Evolutionary conservation across 2,888 invertebrate species (phyloP).

Genomic region (Omphaloscelis lunosa): DNA sequence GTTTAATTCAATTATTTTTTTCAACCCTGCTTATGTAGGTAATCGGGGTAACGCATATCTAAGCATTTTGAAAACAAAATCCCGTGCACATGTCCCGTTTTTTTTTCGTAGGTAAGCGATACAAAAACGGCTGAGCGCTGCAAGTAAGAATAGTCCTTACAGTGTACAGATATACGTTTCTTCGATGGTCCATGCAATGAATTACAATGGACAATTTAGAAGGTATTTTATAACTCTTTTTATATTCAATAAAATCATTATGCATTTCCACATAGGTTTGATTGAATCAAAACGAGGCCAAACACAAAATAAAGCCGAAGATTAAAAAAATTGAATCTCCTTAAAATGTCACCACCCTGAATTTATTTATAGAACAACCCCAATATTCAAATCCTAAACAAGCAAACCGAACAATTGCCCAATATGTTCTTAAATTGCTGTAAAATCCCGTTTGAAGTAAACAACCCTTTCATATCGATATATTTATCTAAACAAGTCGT

Average conservation of each 20-base stretch:
- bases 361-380: constrained; percentile 27
- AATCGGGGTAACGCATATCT: too few species aligned
- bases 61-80: too few species aligned
- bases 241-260: not conserved
- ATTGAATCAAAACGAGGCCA: not conserved
- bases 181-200: too few species aligned
- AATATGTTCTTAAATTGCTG: constrained; percentile 40
- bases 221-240: not conserved
- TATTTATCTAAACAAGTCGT: constrained; percentile 66
- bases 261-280: not conserved
- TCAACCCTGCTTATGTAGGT: too few species aligned
- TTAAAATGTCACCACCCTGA: constrained; percentile 3
- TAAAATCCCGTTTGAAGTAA: constrained; percentile 53
- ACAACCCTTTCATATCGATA: constrained; percentile 66
- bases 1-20: too few species aligned
- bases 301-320: not conserved
- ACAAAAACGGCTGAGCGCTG: too few species aligned
- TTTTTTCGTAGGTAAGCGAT: too few species aligned
- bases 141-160: too few species aligned
- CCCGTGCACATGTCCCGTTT: too few species aligned
- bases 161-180: too few species aligned
- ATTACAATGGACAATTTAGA: not conserved
- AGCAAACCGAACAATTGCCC: constrained; percentile 30
- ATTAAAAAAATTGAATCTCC: not conserved
- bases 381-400: constrained; percentile 28